Base-by-base conservation (phyloP, 2,797 vertebrate species). In the Discoglossus pictus region DNA sequence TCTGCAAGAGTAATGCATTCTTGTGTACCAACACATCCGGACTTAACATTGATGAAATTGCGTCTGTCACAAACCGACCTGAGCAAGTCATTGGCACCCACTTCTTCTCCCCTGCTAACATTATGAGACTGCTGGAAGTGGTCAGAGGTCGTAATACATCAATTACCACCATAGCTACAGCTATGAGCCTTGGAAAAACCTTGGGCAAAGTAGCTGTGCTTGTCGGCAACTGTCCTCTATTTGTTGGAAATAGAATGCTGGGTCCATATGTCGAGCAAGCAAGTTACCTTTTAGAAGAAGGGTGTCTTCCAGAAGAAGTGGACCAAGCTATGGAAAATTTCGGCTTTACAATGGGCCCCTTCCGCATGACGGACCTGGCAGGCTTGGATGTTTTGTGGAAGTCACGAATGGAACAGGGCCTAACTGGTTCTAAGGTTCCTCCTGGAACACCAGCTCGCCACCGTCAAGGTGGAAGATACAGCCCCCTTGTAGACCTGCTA, bases 351-450 rank as follows among this genome's bases (percentile, higher is more conserved):
- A 88, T 97, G 90, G 97, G 95, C 1, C 86, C 89, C 24, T 97
- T 97, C 80, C 88, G 78, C 58, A 84, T 92, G 83, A 87, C 87
- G 0, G 96, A 99, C 72, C 91, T 98, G 0, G 83, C 94, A 0
- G 96, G 95, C 16, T 83, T 98, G n/a, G 96, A 98, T 0, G 83
- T 99, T 17, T 88, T 89, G 23, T 99, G 94, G 95, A 92, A 82
- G 74, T 55, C 89, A 40, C 87, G 93, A 36, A 84, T 90, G 73
- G 88, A 18, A 0, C 80, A 78, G 1, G 91, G 88, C 9, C 80
- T 94, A 71, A 89, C 79, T 0, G 86, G 86, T 3, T 73, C 83
- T 0, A 62, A 55, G 0, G 36, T 84, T 0, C 71, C 86, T 2
- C 73, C 77, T 0, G 89, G 86, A 42, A 82, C 81, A 0, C 61